Base-by-base conservation (phyloP, 1,140 invertebrate species). In the Drosophila grimshawi region DNA sequence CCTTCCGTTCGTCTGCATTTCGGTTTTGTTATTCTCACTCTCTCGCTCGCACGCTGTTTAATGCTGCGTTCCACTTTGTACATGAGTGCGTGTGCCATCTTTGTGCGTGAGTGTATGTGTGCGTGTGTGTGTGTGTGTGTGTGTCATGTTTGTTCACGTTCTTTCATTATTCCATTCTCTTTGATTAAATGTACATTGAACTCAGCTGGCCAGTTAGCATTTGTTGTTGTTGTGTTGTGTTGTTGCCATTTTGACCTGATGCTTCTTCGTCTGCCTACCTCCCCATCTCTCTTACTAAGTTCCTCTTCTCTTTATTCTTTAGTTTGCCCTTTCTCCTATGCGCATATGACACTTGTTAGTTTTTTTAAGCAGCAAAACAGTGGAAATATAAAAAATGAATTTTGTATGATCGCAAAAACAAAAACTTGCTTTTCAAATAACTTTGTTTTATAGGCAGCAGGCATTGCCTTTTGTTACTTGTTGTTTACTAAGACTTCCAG, bases 131-230 rank as follows among this genome's bases (percentile, higher is more conserved):
- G 68, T 70, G 51, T 35, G 11, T 55, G 37, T 64, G 37, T 61
- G 68, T 70, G 46, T 56, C 68, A 61, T 79, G 80, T 78, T 77
- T 75, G 64, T 85, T 80, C 72, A 68, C 63, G 66, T 78, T 88
- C 74, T 88, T 85, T 78, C 77, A 75, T 77, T 74, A 63, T 55
- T 29, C 57, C 65, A 59, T 69, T 88, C 85, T 89, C 80, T 83
- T 85, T 89, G 86, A 89, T 89, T 88, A 85, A 89, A 89, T 88
- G 85, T 88, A 89, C 85, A 88, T 89, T 88, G 85, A 88, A 88
- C 85, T 80, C 85, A 85, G 72, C 78, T 64, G 51, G 29, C 52
- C 63, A 61, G 61, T 51, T 52, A 57, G 60, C 49, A 49, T 73
- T 68, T 73, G 64, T 70, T 79, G 48, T 52, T 56, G 1, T 57